Base-by-base conservation (phyloP, 2,113 vertebrate species). In the Perca schrenkii region DNA sequence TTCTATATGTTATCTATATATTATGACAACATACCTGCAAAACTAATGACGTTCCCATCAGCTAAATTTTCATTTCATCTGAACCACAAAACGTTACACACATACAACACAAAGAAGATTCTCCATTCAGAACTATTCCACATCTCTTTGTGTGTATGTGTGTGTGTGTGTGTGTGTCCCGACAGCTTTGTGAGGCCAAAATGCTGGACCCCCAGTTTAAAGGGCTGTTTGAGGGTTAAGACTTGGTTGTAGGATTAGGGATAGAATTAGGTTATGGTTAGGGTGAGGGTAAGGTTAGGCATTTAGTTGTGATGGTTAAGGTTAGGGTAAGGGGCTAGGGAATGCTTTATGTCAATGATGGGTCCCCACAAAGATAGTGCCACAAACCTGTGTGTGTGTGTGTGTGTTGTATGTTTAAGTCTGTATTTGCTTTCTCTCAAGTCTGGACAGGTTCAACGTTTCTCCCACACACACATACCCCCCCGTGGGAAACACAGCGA, bases 401-500 rank as follows among this genome's bases (percentile, higher is more conserved):
- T 11, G 47, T 70, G 57, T 54, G 34, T 49, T 74, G 43, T 60
- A n/a, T 49, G 28, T 68, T 63, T 16, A 52, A 75, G 58, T 25
- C 12, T 43, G 17, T 21, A 58, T 77, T 47, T 25, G 36, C 22
- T 62, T 68, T 58, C 10, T 70, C 8, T 58, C 77, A 74, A 76
- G 87, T 83, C 63, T 70, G 54, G 74, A 83, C 87, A 86, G 17
- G 83, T 58, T 83, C 22, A 67, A 65, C 28, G 16, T 43, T 46
- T 54, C 69, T 64, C 66, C 21, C 43, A 17, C 63, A 47, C 52
- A 54, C 61, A 11, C 36, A 40, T 4, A 6, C 43, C 4, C 22
- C 21, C 62, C 63, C 53, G 63, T 82, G 84, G 53, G 72, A 72
- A 49, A 54, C 14, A 46, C 50, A 46, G 16, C 2, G 0, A 11